Base-by-base conservation (phyloP, 2,113 vertebrate species). In the Rhinopithecus roxellana region DNA sequence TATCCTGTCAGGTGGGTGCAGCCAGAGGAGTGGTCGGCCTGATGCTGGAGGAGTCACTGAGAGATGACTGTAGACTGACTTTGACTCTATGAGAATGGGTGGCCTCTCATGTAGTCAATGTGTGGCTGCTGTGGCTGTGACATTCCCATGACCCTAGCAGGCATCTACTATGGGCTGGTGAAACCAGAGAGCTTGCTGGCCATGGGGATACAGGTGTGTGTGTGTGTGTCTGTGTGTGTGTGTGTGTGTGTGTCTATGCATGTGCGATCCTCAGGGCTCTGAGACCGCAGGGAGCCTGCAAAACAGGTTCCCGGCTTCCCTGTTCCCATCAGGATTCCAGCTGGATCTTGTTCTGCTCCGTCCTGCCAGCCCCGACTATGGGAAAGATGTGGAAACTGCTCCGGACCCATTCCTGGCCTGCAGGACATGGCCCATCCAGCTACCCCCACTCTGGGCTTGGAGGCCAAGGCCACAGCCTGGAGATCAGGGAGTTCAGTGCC, bases 31-130 rank as follows among this genome's bases (percentile, higher is more conserved):
- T 23, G 1, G 9, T 8, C 7, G 23, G 38, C 85, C 13, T 5
- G 14, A 5, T 14, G 38, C 23, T 2, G 13, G 61, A 16, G 61
- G 35, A 4, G 5, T 57, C 57, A 4, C 45, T 0, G 7, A 12
- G 50, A 57, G 9, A 18, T 12, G 18, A 40, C 0, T 0, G 9
- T 0, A 22, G 55, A 27, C 11, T 0, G 1, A 14, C 32, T 20
- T 11, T 27, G 92, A 40, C 90, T 16, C 23, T 6, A 0, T 1
- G 23, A 55, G 78, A 0, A 6, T 6, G 23, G 17, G 0, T 27
- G 14, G 52, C 13, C n/a, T 59, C 4, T 0, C 1, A 11, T 0
- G 35, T 55, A 48, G 13, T 27, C 2, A 35, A 8, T 6, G 40
- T 55, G 32, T 1, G 7, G 64, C 45, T 35, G 13, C 25, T 6